phyloP scores from a whole-genome alignment of 1,140 invertebrate species.

The Trypoxylus dichotomus region DNA sequence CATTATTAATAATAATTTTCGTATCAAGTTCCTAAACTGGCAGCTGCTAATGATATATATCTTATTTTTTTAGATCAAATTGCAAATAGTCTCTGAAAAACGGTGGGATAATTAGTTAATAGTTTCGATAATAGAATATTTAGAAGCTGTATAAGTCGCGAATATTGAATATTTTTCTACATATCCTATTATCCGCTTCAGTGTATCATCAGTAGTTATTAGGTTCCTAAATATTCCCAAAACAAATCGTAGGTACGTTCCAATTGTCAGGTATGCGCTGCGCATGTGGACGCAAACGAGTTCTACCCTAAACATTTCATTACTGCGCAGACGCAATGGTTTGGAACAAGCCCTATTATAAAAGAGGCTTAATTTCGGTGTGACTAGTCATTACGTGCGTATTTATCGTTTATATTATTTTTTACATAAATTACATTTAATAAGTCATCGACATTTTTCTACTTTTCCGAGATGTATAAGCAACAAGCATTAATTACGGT shows the following conservation, averaged over 20 bases:
- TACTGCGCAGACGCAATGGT: too few relatives aligned
- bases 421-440: background rate
- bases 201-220: background rate
- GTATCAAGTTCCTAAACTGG: background rate
- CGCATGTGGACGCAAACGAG: too few relatives aligned
- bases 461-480: background rate
- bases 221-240: background rate
- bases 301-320: too few relatives aligned
- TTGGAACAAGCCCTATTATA: too few relatives aligned
- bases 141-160: background rate
- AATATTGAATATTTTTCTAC: background rate
- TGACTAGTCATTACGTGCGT: background rate
- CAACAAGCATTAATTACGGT: too few relatives aligned
- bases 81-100: background rate
- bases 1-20: background rate
- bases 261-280: background rate
- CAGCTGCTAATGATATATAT: background rate
- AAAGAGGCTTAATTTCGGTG: background rate
- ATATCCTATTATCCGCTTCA: background rate
- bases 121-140: background rate
- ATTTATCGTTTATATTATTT: background rate
- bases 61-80: slow-evolving; percentile 1
- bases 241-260: background rate
- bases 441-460: background rate
- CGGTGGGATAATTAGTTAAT: background rate